A percentile compares a stretch with the other conserved stretches of the same genome.
Conservation (phyloP, 2,888 invertebrate genomes). For the Malthinus seriepunctatus region DNA sequence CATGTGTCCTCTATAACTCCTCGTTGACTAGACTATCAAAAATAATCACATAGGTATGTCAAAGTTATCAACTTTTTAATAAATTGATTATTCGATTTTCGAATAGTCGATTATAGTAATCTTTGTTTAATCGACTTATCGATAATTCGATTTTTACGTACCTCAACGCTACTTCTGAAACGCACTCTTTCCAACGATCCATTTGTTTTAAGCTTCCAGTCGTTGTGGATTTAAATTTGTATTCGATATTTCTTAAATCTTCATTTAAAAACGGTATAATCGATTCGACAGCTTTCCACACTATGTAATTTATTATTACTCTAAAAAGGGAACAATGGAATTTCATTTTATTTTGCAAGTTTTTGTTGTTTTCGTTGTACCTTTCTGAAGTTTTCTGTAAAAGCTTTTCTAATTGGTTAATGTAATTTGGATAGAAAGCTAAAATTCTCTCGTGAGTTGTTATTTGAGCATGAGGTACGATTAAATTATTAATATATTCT, state of each 20-base stretch:
- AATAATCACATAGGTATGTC: too few species aligned
- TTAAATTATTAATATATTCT: constrained; percentile 54
- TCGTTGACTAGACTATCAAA: too few species aligned
- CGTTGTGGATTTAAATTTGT: constrained; percentile 73
- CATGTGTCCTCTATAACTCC: too few species aligned
- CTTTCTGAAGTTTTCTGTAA: constrained; percentile 32
- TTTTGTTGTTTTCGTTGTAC: constrained; percentile 19
- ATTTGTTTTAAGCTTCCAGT: constrained; percentile 78
- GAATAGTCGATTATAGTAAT: not conserved
- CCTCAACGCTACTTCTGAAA: constrained; percentile 61
- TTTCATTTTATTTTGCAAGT: not conserved
- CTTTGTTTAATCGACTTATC: too few species aligned
- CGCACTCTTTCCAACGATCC: constrained; percentile 82
- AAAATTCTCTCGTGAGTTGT: constrained; percentile 54
- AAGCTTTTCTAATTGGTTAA: constrained; percentile 47
- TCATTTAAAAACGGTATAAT: constrained; percentile 77
- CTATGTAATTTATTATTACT: constrained; percentile 80
- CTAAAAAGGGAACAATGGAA: constrained; percentile 47
- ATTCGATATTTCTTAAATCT: constrained; percentile 70
- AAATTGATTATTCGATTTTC: too few species aligned
- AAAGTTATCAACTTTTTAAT: too few species aligned
- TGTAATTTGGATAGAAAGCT: constrained; percentile 56
- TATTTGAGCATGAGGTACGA: constrained; percentile 45
- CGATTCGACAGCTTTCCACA: constrained; percentile 83
- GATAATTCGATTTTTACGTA: constrained; percentile 2